phyloP scores from a whole-genome alignment of 2,888 invertebrate genomes.

The Xestia sexstrigata region DNA sequence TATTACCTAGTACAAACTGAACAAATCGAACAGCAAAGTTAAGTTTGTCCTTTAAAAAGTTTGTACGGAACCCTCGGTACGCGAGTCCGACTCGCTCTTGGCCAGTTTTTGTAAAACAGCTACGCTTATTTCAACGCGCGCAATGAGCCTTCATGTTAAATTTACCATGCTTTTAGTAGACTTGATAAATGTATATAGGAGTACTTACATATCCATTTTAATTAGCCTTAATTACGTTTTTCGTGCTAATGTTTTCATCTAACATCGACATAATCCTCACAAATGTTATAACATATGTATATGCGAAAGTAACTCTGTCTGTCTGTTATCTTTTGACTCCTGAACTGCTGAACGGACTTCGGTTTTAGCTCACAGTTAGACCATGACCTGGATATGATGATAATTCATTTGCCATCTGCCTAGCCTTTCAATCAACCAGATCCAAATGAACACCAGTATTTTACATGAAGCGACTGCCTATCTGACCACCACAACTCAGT shows the following conservation, averaged over 20 bases:
- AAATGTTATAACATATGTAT: background rate
- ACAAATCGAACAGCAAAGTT: too few species aligned
- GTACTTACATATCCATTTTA: constrained; percentile 17
- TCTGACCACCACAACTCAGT: background rate
- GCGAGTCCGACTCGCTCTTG: too few species aligned
- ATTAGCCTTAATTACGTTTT: constrained; percentile 7
- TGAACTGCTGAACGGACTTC: background rate
- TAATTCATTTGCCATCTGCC: background rate
- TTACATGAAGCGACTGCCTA: background rate
- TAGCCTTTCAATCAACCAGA: background rate
- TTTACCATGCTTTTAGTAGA: constrained; percentile 22
- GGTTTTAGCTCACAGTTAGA: background rate
- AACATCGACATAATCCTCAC: background rate
- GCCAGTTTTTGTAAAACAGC: background rate
- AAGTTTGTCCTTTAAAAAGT: too few species aligned
- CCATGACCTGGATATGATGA: background rate
- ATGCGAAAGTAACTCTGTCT: background rate
- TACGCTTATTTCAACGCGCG: background rate
- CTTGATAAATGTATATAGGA: constrained; percentile 8
- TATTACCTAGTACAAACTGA: too few species aligned
- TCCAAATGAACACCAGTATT: background rate
- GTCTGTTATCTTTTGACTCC: background rate
- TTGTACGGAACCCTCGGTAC: too few species aligned
- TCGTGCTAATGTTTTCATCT: constrained; percentile 9
- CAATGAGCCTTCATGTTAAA: background rate